Conservation (phyloP, 2,113 vertebrate genomes). For the Redunca redunca region DNA sequence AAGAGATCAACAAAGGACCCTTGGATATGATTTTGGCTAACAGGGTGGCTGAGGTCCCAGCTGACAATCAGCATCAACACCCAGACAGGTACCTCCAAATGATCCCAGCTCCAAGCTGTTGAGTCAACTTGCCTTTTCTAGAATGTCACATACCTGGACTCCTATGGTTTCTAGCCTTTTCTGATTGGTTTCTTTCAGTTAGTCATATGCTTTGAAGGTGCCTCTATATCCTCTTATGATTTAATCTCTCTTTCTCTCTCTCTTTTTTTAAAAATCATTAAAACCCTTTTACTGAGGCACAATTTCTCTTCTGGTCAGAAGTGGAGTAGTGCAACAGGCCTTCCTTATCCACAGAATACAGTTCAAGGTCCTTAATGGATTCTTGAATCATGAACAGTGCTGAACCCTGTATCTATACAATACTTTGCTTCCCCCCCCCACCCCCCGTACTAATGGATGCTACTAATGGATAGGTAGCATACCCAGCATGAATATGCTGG, state of each 20-base stretch:
- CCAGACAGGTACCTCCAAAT: neutral
- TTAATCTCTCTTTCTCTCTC: neutral
- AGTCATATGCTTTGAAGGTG: neutral
- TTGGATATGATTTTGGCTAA: neutral
- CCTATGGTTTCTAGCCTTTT: neutral
- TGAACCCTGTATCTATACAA: neutral
- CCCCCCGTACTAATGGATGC: neutral
- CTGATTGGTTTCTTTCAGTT: neutral
- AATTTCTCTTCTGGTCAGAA: neutral
- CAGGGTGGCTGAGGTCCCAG: neutral
- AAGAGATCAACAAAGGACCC: neutral
- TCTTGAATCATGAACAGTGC: neutral
- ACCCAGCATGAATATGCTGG: neutral
- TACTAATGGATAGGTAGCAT: neutral
- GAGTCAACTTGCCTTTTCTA: neutral
- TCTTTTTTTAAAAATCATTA: neutral
- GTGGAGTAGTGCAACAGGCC: neutral
- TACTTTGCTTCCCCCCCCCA: neutral
- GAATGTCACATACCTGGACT: neutral
- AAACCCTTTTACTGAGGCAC: neutral
- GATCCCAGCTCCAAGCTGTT: neutral
- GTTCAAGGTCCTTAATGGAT: neutral
- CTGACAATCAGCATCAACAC: neutral
- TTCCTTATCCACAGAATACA: neutral
- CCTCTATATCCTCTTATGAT: neutral